These are phyloP conservation scores for Scyliorhinus canicula DNA, from an alignment of 2,797 vertebrate species.

Conservation along the genomic window DNA sequence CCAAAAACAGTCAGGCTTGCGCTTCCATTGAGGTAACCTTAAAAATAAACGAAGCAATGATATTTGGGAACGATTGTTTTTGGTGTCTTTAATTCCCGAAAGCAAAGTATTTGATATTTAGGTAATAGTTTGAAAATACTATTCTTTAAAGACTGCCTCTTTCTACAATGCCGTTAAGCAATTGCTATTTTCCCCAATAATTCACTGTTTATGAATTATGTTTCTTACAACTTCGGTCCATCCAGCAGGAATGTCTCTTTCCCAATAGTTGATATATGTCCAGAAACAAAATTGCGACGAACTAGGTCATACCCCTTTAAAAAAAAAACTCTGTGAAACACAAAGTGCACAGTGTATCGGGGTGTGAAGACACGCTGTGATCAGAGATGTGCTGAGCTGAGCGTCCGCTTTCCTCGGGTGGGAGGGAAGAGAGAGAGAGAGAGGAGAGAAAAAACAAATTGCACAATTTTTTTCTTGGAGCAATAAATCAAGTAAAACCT, in stretches of 20 bases:
- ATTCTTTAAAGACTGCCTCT: background rate
- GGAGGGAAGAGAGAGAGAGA: background rate
- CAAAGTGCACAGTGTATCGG: constrained; percentile 22
- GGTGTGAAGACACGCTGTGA: background rate
- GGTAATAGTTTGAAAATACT: background rate
- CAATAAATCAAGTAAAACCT: background rate
- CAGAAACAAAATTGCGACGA: background rate
- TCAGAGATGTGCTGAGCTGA: background rate
- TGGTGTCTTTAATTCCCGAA: background rate
- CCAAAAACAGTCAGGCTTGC: background rate
- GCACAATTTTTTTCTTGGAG: background rate
- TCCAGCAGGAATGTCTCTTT: background rate
- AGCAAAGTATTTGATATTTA: background rate
- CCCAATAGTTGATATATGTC: background rate
- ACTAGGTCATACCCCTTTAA: background rate
- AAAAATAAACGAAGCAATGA: background rate
- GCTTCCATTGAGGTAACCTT: background rate
- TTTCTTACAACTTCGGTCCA: background rate
- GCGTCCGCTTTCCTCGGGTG: background rate
- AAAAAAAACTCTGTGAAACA: constrained; percentile 6
- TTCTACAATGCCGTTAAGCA: background rate
- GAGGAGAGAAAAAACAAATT: background rate
- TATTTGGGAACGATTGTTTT: background rate
- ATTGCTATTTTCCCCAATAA: background rate
- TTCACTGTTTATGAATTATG: background rate